Evolutionary conservation across 2,113 vertebrate genomes (phyloP).

Genomic region (Bungarus multicinctus): DNA sequence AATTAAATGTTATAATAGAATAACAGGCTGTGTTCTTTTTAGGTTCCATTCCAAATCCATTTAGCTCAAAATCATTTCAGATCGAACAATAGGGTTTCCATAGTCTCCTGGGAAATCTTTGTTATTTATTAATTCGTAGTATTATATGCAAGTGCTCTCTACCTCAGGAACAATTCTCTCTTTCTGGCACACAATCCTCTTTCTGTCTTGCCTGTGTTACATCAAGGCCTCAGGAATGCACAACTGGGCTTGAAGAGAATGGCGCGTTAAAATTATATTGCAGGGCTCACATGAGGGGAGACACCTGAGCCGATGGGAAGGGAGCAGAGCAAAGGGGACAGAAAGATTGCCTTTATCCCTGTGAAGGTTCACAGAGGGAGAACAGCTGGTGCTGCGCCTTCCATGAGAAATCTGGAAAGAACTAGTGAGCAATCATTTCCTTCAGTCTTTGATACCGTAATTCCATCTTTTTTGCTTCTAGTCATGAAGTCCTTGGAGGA

Average conservation of each 20-base stretch:
- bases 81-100: conserved; percentile 50
- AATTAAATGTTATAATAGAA: conserved; percentile 42
- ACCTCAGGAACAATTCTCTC: conserved; percentile 53
- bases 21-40: neutral
- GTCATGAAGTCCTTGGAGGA: conserved; percentile 51
- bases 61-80: neutral
- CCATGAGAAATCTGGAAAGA: conserved; percentile 56
- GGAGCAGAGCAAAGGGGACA: neutral
- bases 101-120: conserved; percentile 56
- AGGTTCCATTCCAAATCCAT: neutral
- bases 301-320: conserved; percentile 54
- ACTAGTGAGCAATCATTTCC: conserved; percentile 24
- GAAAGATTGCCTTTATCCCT: conserved; percentile 50
- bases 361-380: conserved; percentile 59
- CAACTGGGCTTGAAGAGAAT: conserved; percentile 60
- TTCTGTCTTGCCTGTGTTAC: conserved; percentile 63
- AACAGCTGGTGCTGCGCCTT: conserved; percentile 54
- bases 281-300: conserved; percentile 49
- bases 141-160: conserved; percentile 31
- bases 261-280: conserved; percentile 59
- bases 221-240: conserved; percentile 60
- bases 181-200: conserved; percentile 59
- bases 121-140: conserved; percentile 57
- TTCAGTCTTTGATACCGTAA: conserved; percentile 6
- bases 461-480: neutral